A percentile compares a stretch with the other conserved stretches of the same genome.
These are phyloP conservation scores for Oscheius sp. DNA, from an alignment of 2,888 invertebrate species.

Conservation along the genomic window DNA sequence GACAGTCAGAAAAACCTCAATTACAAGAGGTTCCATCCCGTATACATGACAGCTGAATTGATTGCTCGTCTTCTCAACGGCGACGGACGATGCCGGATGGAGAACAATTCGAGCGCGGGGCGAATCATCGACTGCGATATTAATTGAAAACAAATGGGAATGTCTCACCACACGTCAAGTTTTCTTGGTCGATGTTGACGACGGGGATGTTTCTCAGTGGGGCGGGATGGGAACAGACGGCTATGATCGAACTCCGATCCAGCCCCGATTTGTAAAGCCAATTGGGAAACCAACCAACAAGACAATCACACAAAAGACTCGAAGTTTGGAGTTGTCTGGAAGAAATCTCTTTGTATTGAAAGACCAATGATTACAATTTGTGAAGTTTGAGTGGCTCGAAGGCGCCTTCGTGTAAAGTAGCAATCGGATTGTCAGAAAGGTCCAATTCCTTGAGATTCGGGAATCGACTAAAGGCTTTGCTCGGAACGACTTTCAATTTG, in stretches of 20 bases:
- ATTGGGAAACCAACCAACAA: conserved; percentile 54
- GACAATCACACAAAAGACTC: conserved; percentile 60
- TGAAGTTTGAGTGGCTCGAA: conserved; percentile 58
- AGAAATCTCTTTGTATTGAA: background rate
- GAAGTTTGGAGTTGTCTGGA: conserved; percentile 53
- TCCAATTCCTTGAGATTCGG: conserved; percentile 58
- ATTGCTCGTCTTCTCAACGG: conserved; percentile 41
- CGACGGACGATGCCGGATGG: conserved; percentile 43
- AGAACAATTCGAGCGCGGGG: conserved; percentile 55
- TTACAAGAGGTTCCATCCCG: conserved; percentile 49
- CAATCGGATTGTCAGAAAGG: conserved; percentile 60
- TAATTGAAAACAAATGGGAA: background rate
- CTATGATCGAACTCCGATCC: conserved; percentile 38
- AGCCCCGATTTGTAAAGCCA: conserved; percentile 53
- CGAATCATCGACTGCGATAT: conserved; percentile 47
- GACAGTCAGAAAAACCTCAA: conserved; percentile 27
- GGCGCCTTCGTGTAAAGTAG: conserved; percentile 58
- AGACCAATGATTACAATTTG: conserved; percentile 43
- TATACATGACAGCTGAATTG: conserved; percentile 53
- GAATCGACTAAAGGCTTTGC: conserved; percentile 56
- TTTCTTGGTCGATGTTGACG: conserved; percentile 49
- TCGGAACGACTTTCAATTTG: conserved; percentile 33
- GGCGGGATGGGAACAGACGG: conserved; percentile 55
- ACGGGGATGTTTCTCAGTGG: conserved; percentile 47
- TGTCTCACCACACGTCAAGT: conserved; percentile 53